Evolutionary conservation across 2,797 vertebrate species (phyloP).

Genomic region (Pogoniulus pusillus): DNA sequence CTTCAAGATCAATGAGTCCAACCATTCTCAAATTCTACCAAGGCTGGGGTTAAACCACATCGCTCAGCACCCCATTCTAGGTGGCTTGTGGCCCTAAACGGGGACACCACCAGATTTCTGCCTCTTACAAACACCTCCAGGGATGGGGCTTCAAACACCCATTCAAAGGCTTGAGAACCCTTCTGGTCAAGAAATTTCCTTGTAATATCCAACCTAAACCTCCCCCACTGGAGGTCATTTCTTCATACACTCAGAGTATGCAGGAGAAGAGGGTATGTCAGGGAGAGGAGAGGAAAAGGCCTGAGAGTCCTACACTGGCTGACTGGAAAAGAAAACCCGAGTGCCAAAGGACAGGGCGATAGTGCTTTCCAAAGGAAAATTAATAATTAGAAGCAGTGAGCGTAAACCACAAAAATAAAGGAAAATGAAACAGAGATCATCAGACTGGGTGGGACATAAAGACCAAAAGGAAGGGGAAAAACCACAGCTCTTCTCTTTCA

Average conservation of each 20-base stretch:
- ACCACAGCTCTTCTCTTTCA: conserved; percentile 16
- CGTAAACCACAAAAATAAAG: conserved; percentile 34
- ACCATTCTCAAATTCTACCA: no score
- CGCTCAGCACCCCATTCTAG: no score
- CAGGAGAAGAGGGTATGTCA: not conserved
- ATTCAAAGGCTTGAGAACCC: no score
- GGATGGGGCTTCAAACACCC: no score
- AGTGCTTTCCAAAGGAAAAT: conserved; percentile 14
- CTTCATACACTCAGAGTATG: fast-evolving
- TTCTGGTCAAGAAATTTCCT: no score
- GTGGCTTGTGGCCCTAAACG: no score
- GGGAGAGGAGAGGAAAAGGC: not conserved
- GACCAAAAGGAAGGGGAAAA: conserved; percentile 16
- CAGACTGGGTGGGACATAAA: not conserved
- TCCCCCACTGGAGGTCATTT: no score
- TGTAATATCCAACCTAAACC: no score
- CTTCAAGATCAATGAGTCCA: no score
- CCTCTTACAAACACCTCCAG: no score
- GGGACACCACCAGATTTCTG: no score
- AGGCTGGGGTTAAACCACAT: no score
- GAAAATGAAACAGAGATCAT: not conserved
- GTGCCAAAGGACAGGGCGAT: not conserved
- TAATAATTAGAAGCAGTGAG: conserved; percentile 36
- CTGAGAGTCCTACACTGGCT: not conserved
- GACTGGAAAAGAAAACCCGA: not conserved